Percentiles rank a stretch among this genome's conserved stretches.
Evolutionary conservation across 2,113 vertebrate species (phyloP).

Genomic region (Gila orcuttii): DNA sequence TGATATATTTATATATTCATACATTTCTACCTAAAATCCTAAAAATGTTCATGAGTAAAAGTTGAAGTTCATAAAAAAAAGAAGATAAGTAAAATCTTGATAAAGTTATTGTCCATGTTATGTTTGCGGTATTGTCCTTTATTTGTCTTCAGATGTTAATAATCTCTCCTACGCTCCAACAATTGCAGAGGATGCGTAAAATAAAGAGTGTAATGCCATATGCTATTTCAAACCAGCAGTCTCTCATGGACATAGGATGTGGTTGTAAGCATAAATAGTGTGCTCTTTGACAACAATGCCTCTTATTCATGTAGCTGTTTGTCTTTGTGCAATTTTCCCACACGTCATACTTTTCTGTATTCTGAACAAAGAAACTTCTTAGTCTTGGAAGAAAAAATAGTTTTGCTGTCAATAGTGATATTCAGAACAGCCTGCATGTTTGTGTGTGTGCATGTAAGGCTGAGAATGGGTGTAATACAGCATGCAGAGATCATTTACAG

Average conservation of each 20-base stretch:
- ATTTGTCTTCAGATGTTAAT: background rate
- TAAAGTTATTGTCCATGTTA: background rate
- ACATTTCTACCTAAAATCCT: background rate
- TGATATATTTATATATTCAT: too few relatives aligned
- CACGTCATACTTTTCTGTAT: conserved; percentile 60
- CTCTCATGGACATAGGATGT: background rate
- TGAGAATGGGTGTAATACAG: background rate
- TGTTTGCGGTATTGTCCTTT: background rate
- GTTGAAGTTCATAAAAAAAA: background rate
- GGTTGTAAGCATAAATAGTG: conserved; percentile 6
- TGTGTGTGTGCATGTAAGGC: background rate
- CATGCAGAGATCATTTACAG: conserved; percentile 16
- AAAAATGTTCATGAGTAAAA: background rate
- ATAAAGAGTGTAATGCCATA: background rate
- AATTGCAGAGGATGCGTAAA: background rate
- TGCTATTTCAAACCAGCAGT: background rate
- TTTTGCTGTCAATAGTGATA: conserved; percentile 58
- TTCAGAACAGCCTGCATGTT: conserved; percentile 46
- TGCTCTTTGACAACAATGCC: conserved; percentile 63
- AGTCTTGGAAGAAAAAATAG: conserved; percentile 50
- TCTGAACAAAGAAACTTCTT: conserved; percentile 59
- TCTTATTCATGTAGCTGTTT: conserved; percentile 67
- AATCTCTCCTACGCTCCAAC: background rate
- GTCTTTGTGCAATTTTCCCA: conserved; percentile 62
- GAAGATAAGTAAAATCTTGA: background rate